phyloP scores from a whole-genome alignment of 2,888 invertebrate species.

The Schizaphis graminum region DNA sequence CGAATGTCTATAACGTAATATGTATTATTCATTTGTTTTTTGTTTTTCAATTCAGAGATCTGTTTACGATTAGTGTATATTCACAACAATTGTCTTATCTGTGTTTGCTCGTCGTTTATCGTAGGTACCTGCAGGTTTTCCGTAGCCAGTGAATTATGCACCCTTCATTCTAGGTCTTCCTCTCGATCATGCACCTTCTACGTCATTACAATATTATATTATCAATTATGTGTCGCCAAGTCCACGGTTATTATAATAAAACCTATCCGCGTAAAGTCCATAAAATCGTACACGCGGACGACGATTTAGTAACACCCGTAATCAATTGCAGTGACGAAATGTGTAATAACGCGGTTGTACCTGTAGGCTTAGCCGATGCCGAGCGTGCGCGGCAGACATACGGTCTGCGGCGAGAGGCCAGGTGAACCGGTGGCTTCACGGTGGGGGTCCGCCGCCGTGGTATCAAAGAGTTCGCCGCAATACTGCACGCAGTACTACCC shows the following conservation, averaged over 20 bases:
- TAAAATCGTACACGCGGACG: background rate
- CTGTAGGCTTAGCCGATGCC: background rate
- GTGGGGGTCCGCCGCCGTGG: conserved; percentile 14
- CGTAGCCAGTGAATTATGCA: no score
- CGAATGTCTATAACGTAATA: background rate
- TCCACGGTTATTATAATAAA: background rate
- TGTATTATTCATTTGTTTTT: background rate
- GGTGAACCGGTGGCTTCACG: conserved; percentile 52
- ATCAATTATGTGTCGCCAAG: background rate
- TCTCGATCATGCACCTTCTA: no score
- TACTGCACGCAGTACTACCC: conserved; percentile 37
- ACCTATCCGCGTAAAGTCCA: background rate
- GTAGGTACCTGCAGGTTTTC: no score
- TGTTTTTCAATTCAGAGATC: no score
- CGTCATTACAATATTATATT: background rate
- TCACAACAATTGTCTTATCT: no score
- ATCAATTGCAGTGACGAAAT: background rate
- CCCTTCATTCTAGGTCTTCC: no score
- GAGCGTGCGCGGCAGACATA: conserved; percentile 14
- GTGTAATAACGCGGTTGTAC: background rate
- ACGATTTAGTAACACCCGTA: background rate
- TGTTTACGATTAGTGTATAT: no score
- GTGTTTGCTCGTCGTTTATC: no score
- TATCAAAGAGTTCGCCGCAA: conserved; percentile 21
- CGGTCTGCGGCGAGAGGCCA: conserved; percentile 49